Conservation (phyloP, 2,797 vertebrate genomes). For the Coreius guichenoti region DNA sequence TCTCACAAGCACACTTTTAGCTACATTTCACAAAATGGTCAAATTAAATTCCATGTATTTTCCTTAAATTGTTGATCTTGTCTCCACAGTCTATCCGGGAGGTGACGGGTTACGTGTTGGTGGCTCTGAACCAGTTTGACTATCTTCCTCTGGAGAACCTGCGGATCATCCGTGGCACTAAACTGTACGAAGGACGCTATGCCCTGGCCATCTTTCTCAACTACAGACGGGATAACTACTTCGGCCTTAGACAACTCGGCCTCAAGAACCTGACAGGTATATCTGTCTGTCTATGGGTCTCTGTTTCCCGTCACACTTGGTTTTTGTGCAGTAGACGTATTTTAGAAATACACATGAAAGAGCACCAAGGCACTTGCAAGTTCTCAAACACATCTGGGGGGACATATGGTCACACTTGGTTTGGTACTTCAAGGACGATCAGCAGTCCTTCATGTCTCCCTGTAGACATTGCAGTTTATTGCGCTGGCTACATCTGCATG, state of each 20-base stretch:
- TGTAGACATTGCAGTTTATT: background rate
- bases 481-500: background rate
- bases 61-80: background rate
- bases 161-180: slow-evolving; percentile 94
- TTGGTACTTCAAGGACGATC: background rate
- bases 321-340: background rate
- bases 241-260: slow-evolving; percentile 91
- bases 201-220: slow-evolving; percentile 95
- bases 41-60: too few relatives aligned
- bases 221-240: slow-evolving; percentile 93
- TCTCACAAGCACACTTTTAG: background rate
- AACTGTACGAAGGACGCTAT: slow-evolving; percentile 95
- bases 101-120: slow-evolving; percentile 96
- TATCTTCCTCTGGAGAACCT: slow-evolving; percentile 97
- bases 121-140: slow-evolving; percentile 97
- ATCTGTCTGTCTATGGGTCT: background rate
- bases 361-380: background rate
- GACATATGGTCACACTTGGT: too few relatives aligned
- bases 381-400: too few relatives aligned
- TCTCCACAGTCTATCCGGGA: slow-evolving; percentile 91
- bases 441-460: background rate
- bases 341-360: background rate
- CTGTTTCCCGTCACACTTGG: background rate
- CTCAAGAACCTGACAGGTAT: slow-evolving; percentile 91
- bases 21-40: background rate